A percentile compares a stretch with the other conserved stretches of the same genome.
Conservation (phyloP, 2,797 vertebrate species). For the Diceros bicornis region DNA sequence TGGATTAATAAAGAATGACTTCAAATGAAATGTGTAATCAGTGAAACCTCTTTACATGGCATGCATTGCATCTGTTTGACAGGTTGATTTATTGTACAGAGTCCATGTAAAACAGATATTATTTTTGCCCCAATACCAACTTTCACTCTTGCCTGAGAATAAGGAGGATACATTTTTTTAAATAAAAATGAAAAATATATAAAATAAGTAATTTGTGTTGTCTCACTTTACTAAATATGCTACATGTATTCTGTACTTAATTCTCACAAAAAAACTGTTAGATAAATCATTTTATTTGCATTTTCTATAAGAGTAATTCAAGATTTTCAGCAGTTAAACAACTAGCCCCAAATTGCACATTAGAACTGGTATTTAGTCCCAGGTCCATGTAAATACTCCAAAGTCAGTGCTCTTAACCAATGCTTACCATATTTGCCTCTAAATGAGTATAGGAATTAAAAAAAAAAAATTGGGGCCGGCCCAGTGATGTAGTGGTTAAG, state of each 20-base stretch:
- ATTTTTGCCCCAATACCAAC: not conserved
- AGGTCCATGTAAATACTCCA: not conserved
- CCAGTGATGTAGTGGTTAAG: no score
- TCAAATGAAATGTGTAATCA: slow-evolving; percentile 10
- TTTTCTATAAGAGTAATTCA: not conserved
- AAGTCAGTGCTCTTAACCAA: not conserved
- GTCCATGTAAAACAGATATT: not conserved
- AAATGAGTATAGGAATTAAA: not conserved
- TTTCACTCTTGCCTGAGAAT: not conserved
- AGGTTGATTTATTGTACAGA: not conserved
- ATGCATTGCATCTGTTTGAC: not conserved
- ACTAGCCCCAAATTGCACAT: not conserved
- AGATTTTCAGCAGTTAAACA: not conserved
- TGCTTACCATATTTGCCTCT: not conserved
- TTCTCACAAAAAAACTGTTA: not conserved
- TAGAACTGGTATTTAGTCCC: not conserved
- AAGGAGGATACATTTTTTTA: not conserved
- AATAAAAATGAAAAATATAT: slow-evolving; percentile 9
- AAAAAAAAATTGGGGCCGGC: not conserved
- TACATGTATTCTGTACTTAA: not conserved
- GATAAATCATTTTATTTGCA: not conserved
- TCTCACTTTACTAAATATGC: not conserved
- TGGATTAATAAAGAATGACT: not conserved
- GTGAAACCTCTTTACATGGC: not conserved
- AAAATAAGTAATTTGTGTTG: not conserved